Evolutionary conservation across 2,888 invertebrate genomes (phyloP), one percentile per base, ranked within the genome.

Genomic region (Sericinus montela): DNA sequence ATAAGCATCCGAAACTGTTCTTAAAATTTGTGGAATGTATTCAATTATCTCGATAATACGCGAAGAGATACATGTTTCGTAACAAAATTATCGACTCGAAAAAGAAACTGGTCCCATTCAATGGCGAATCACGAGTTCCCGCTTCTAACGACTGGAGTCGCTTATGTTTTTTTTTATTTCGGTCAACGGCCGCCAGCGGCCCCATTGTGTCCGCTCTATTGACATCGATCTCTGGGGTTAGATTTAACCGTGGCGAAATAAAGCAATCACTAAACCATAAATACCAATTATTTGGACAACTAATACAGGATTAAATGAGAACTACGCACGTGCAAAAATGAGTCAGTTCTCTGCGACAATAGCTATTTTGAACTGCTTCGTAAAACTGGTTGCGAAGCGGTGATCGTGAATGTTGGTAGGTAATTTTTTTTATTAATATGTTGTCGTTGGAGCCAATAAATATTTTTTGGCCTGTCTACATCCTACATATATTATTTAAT

Each of bases 221-320:
- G 81, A 84, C 80, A 81, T 77, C 78, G 64, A 78, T 81, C 65
- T 65, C 68, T 77, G 73, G 80, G 80, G 79, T 80, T 77, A 76
- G 74, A 74, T 70, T 75, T 72, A 67, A 74, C 39, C 36, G 45
- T 45, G 32, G 57, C 53, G 48, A 65, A 69, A 61, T 65, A 57
- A 56, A 10, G 38, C 32, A 43, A 25, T 40, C 40, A 41, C 35
- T 40, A 58, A 53, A 56, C 51, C 48, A 41, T 48, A 43, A 35
- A 23, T 35, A 37, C 37, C 45, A 30, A 35, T 35, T 19, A 44
- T 45, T 28, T 32, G 11, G 32, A 32, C 32, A 11, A 46, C 34
- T 39, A 46, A 40, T 23, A 39, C n/a, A 15, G 44, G 11, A 42
- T 48, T 48, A 44, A 47, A 49, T 11, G 42, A 42, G 43, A 28